These are phyloP conservation scores for Sphinx pinastri DNA, from an alignment of 2,888 invertebrate species.

Conservation along the genomic window DNA sequence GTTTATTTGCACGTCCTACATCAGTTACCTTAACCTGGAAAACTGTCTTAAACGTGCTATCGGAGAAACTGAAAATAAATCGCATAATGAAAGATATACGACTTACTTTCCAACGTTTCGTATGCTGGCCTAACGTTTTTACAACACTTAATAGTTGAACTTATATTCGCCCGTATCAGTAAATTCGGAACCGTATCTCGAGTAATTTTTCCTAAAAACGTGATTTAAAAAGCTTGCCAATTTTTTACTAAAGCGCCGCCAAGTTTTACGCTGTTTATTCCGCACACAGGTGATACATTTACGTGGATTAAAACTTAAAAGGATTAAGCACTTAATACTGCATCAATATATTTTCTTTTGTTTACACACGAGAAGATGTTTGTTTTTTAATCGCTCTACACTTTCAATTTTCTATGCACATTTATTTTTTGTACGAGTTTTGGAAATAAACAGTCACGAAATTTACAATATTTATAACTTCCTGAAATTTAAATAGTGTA, in stretches of 20 bases:
- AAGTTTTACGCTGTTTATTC: conserved; percentile 32
- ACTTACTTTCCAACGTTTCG: conserved; percentile 51
- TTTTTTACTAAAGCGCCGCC: conserved; percentile 35
- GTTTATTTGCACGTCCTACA: conserved; percentile 84
- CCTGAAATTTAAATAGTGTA: conserved; percentile 36
- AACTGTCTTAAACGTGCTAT: conserved; percentile 56
- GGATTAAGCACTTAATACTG: conserved; percentile 54
- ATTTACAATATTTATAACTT: conserved; percentile 45
- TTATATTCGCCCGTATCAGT: conserved; percentile 77
- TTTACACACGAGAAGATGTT: conserved; percentile 44
- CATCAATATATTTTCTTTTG: conserved; percentile 41
- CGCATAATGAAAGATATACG: conserved; percentile 56
- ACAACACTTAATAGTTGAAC: conserved; percentile 56
- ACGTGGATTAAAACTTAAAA: conserved; percentile 55
- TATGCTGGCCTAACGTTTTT: conserved; percentile 48
- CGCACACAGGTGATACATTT: conserved; percentile 53
- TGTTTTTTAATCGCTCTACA: conserved; percentile 52
- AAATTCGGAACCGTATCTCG: conserved; percentile 77
- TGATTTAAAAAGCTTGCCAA: conserved; percentile 66
- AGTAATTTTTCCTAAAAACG: conserved; percentile 68
- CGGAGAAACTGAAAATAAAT: conserved; percentile 56
- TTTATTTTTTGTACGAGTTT: conserved; percentile 49
- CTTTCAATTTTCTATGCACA: conserved; percentile 54
- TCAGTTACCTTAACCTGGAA: conserved; percentile 64
- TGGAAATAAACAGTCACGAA: conserved; percentile 48